Base-by-base conservation (phyloP, 2,113 vertebrate species). In the Procavia capensis region DNA sequence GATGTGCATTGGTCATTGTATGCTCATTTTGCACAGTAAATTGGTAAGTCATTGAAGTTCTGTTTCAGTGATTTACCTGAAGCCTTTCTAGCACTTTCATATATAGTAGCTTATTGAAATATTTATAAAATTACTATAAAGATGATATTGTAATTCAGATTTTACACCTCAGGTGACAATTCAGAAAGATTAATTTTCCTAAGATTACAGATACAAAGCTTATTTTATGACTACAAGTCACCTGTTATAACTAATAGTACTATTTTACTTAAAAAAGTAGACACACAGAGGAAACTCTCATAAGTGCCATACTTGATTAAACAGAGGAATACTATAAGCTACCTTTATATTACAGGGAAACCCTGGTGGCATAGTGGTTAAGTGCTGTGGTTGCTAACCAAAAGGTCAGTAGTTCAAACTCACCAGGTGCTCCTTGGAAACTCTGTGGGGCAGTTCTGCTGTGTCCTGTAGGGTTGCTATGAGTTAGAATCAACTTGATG, bases 131-230 rank as follows among this genome's bases (percentile, higher is more conserved):
- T 90, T 16, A 85, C 54, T 85, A 14, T 75, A 19, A 85, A 57
- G 39, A 43, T 27, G 1, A 39, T 90, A 31, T 34, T 70, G 1
- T 34, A 80, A 59, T 50, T 91, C 39, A 91, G 9, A 84, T 88
- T 66, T 88, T 91, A 27, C 81, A 43, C 39, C 47, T 61, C 78
- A 95, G 45, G 24, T 90, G 61, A 50, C 81, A 91, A 92, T 85
- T 39, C 16, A 92, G 70, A 70, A 86, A 84, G 1, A 66, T 81
- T 39, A 82, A 47, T 91, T 88, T 93, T 93, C 14, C 57, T 84
- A 72, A 89, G 13, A 80, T 91, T 63, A 54, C 22, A 85, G 91
- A 83, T 85, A 47, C 29, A 61, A 90, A 96, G 92, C 50, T 88
- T 19, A 16, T 81, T 94, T 92, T 79, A 80, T 95, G 43, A 59